Evolutionary conservation across 2,113 vertebrate genomes (phyloP).

Genomic region (Gnathonemus echidnorhynchus): DNA sequence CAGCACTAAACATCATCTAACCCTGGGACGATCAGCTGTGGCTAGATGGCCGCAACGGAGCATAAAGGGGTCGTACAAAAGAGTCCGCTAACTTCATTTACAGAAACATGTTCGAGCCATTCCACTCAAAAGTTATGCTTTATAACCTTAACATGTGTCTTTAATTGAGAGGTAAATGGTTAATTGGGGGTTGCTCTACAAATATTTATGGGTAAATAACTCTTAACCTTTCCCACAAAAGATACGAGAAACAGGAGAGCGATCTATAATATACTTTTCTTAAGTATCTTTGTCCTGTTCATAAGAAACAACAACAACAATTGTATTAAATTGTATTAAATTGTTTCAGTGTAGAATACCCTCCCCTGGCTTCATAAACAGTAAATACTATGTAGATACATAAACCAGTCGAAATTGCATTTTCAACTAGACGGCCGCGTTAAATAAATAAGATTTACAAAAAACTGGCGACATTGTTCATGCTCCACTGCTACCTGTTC

Average conservation of each 20-base stretch:
- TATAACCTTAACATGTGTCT: slow-evolving; percentile 36
- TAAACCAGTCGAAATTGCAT: not conserved
- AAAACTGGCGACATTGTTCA: not conserved
- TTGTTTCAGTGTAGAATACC: not conserved
- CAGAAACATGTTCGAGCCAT: not conserved
- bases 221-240: not conserved
- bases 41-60: not conserved
- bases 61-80: not conserved
- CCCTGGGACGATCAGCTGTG: not conserved
- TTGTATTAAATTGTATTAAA: not conserved
- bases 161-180: slow-evolving; percentile 25
- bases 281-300: not conserved
- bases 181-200: not conserved
- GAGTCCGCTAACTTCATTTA: not conserved
- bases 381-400: not conserved
- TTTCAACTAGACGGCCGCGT: not conserved
- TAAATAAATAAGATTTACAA: not conserved
- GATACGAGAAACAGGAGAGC: not conserved
- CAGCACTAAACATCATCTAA: slow-evolving; percentile 9
- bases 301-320: not conserved
- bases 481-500: slow-evolving; percentile 2
- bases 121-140: not conserved
- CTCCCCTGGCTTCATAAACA: not conserved
- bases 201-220: not conserved
- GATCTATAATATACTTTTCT: not conserved